Percentiles rank a stretch among this genome's conserved stretches.
These are phyloP conservation scores for Hypena proboscidalis DNA, from an alignment of 2,888 invertebrate genomes.

Conservation along the genomic window DNA sequence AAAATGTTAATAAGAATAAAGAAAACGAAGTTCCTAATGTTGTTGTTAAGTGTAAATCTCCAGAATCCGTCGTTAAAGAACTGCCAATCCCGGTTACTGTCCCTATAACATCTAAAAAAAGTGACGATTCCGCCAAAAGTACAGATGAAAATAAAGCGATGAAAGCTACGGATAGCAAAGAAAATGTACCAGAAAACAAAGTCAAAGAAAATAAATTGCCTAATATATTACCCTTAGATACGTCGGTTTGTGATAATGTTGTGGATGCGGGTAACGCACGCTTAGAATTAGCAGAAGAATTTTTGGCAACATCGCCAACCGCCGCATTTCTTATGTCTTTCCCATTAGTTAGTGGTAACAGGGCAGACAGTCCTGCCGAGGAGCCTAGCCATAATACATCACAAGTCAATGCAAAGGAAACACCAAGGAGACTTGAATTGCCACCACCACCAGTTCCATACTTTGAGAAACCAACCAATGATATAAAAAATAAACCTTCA, in stretches of 20 bases:
- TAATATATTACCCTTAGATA: slow-evolving; percentile 63
- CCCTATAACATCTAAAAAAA: slow-evolving; percentile 24
- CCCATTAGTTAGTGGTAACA: slow-evolving; percentile 87
- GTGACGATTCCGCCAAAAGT: slow-evolving; percentile 27
- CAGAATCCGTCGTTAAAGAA: slow-evolving; percentile 18
- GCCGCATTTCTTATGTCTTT: slow-evolving; percentile 92
- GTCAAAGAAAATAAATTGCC: slow-evolving; percentile 70
- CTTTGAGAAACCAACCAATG: slow-evolving; percentile 57
- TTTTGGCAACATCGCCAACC: slow-evolving; percentile 87
- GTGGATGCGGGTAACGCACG: slow-evolving; percentile 84
- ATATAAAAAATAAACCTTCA: slow-evolving; percentile 48
- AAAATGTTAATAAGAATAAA: slow-evolving; percentile 22
- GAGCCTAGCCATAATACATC: slow-evolving; percentile 54
- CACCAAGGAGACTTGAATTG: slow-evolving; percentile 54
- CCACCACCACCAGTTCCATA: slow-evolving; percentile 49
- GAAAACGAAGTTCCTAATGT: slow-evolving; percentile 17
- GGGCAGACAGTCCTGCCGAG: slow-evolving; percentile 80
- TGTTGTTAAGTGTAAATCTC: slow-evolving; percentile 20
- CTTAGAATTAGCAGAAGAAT: slow-evolving; percentile 83
- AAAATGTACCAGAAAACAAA: slow-evolving; percentile 51
- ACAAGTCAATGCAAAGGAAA: slow-evolving; percentile 53
- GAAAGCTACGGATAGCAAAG: slow-evolving; percentile 47
- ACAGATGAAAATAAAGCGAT: slow-evolving; percentile 40
- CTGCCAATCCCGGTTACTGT: slow-evolving; percentile 6
- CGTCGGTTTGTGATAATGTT: slow-evolving; percentile 71